Conservation (phyloP, 2,888 invertebrate genomes). For the Tenthredo scrophulariae region DNA sequence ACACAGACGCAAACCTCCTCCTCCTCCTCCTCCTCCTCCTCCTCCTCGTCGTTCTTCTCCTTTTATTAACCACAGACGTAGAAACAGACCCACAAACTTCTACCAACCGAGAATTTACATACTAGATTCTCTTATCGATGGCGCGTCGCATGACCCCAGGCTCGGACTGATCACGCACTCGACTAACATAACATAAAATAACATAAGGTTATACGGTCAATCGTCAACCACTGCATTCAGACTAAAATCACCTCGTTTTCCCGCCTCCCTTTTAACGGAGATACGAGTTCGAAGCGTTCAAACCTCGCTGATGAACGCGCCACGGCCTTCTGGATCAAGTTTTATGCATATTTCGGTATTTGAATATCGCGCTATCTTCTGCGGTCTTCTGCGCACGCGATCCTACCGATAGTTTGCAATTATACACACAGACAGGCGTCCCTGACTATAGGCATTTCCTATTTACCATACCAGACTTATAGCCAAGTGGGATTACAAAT, state of each 20-base stretch:
- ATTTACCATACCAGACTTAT: conserved; percentile 52
- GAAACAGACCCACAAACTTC: conserved; percentile 44
- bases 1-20: conserved; percentile 54
- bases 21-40: neutral
- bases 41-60: neutral
- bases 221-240: neutral
- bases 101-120: conserved; percentile 63
- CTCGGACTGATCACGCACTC: conserved; percentile 1
- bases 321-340: too few relatives aligned
- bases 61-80: conserved; percentile 17
- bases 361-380: neutral
- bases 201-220: neutral
- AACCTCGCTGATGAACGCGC: too few relatives aligned
- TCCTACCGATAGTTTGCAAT: conserved; percentile 7
- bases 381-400: neutral
- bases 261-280: too few relatives aligned
- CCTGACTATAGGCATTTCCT: conserved; percentile 51
- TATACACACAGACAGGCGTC: conserved; percentile 34
- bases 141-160: conserved; percentile 43
- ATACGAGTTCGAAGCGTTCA: too few relatives aligned
- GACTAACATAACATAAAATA: neutral
- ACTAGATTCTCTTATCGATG: conserved; percentile 65
- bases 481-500: conserved; percentile 49
- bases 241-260: too few relatives aligned
- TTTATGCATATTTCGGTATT: neutral